Base-by-base conservation (phyloP, 2,888 invertebrate genomes). In the Carcina quercana region DNA sequence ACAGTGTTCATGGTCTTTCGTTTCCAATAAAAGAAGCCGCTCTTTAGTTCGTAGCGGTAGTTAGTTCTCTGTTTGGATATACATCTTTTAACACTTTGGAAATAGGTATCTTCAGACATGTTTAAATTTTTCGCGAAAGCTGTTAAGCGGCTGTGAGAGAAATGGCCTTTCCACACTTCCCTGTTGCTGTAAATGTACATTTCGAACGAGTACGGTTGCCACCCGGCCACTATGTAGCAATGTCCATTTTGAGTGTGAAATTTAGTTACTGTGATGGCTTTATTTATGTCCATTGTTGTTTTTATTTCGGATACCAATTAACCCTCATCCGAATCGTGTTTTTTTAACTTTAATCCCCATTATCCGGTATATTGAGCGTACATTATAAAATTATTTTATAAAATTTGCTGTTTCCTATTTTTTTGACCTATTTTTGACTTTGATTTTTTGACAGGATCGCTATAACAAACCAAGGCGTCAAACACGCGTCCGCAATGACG, bases 21-120 rank as follows among this genome's bases (percentile, higher is more conserved):
- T 49, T 72, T 74, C 76, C 76, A 76, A 36, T 72, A 76, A 41
- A 76, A 75, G 45, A 76, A 72, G 0, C 68, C 75, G 41, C 59
- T 58, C 55, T 62, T 71, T 17, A 76, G 37, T 53, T 76, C 72
- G 25, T 72, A 76, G 2, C 34, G 12, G 33, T 74, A 76, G 42
- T 70, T 49, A 6, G 59, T 47, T 40, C 42, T 58, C 21, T 57
- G 49, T 32, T 65, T 50, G 4, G 69, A 50, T 21, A 76, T 50
- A 40, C 72, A 66, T 29, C 41, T 46, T 37, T 54, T 68, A 8
- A 66, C 37, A 25, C 39, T 60, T 12, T 43, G 38, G 31, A 51
- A 66, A 43, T 76, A 76, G 15, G 50, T 43, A 10, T 37, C 38
- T 46, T 68, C 59, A 24, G 56, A 36, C 41, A 68, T 45, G 29